These are phyloP conservation scores for Stegana nigrithorax DNA, from an alignment of 2,888 invertebrate genomes.

Conservation along the genomic window DNA sequence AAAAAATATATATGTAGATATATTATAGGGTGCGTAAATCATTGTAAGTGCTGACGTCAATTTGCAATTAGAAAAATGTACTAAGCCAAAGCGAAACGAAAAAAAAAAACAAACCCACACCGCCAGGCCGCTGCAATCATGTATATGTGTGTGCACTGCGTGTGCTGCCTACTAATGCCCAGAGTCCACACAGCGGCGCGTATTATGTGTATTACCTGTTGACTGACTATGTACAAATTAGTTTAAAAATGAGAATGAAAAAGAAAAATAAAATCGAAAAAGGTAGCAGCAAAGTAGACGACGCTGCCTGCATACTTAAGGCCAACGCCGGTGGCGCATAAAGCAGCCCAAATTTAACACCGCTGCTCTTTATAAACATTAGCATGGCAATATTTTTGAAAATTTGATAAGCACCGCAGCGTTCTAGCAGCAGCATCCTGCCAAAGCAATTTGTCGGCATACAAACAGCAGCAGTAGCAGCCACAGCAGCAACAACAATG, in stretches of 20 bases:
- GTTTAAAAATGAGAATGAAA: too few relatives aligned
- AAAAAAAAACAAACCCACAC: too few relatives aligned
- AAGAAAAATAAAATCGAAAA: not conserved
- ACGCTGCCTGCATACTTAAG: not conserved
- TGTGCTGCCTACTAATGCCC: not conserved
- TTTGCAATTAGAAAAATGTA: too few relatives aligned
- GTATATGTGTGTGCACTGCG: not conserved
- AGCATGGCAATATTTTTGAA: not conserved
- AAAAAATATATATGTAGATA: not conserved
- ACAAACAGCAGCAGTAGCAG: not conserved
- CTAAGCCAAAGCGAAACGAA: too few relatives aligned
- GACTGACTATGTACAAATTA: too few relatives aligned
- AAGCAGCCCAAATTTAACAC: too few relatives aligned
- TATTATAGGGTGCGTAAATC: too few relatives aligned
- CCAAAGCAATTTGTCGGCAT: not conserved
- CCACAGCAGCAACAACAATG: not conserved
- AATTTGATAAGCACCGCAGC: not conserved
- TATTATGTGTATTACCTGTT: too few relatives aligned
- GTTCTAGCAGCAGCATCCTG: not conserved
- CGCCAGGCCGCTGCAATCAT: too few relatives aligned
- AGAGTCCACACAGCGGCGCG: not conserved
- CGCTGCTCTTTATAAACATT: slow-evolving; percentile 20
- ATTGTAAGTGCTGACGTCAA: too few relatives aligned
- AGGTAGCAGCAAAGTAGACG: not conserved
- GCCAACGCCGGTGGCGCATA: not conserved